Base-by-base conservation (phyloP, 2,797 vertebrate species). In the Mus spretus region DNA sequence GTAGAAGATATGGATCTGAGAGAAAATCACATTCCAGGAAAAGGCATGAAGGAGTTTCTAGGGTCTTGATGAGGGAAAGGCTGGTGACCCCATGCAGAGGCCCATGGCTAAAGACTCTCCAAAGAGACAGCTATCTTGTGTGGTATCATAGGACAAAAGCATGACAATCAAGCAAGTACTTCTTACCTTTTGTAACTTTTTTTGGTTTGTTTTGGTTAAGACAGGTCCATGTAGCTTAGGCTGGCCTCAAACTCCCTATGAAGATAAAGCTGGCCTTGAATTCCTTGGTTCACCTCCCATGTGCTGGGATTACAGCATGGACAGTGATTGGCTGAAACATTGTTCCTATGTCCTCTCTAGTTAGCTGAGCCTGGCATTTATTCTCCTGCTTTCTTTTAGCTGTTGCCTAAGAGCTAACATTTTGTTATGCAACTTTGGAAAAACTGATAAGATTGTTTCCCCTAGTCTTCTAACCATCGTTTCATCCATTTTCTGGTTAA, bases 401-500 rank as follows among this genome's bases (percentile, higher is more conserved):
- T 37, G 70, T 74, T 61, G 31, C 61, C 81, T 50, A 12, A 90
- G 57, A 97, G 84, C n/a, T 67, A 50, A 53, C 80, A 78, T 67
- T 53, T 93, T 82, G 24, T 70, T 59, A 50, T 2, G 67, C 85
- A 91, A 63, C 47, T 95, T 94, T 85, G 79, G 67, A 6, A 50
- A 84, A 92, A 85, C 15, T 20, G 19, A 14, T 77, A 12, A 65
- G 34, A 65, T 65, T 82, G 53, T 78, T 89, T 28, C 34, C 0
- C 34, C 50, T 75, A 0, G 61, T 12, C 22, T 94, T 22, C 53
- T 59, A 28, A 89, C 61, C n/a, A 47, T 24, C 57, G 83, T 94
- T 47, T 93, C 57, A 37, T 96, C 37, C 34, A 53, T 78, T 92
- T 91, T 92, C 53, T 83, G 59, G 47, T 97, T 93, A 63, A 88